phyloP scores from a whole-genome alignment of 2,888 invertebrate genomes.

The Melanotus villosus region DNA sequence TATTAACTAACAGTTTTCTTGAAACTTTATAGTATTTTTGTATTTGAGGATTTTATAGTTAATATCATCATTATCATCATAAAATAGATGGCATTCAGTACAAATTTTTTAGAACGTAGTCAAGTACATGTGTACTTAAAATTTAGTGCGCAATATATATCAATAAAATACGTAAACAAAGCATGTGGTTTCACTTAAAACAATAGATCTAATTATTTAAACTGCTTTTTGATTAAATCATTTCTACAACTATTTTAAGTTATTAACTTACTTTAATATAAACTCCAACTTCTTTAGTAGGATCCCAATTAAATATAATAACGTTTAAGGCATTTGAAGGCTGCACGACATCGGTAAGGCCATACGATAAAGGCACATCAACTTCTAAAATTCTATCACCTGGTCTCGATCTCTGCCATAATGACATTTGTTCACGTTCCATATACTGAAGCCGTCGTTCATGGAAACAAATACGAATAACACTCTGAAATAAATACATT shows the following conservation, averaged over 20 bases:
- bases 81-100: too few species aligned
- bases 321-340: constrained; percentile 81
- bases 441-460: constrained; percentile 96
- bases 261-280: constrained; percentile 84
- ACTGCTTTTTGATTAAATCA: constrained; percentile 3
- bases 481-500: constrained; percentile 73
- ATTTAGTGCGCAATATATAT: not conserved
- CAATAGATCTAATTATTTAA: not conserved
- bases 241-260: constrained; percentile 8
- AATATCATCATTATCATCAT: too few species aligned
- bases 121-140: not conserved
- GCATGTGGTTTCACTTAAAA: constrained; percentile 2
- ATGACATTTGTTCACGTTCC: constrained; percentile 93
- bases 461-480: constrained; percentile 95
- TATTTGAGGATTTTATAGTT: too few species aligned
- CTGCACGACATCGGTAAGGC: constrained; percentile 87
- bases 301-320: constrained; percentile 94
- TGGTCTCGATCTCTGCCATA: constrained; percentile 91
- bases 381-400: constrained; percentile 93
- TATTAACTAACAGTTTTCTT: too few species aligned
- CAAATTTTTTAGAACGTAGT: too few species aligned
- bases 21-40: too few species aligned
- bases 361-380: constrained; percentile 95
- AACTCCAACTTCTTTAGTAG: constrained; percentile 95
- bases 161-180: not conserved